Evolutionary conservation across 2,888 invertebrate species (phyloP).

Genomic region (Malachius bipustulatus): DNA sequence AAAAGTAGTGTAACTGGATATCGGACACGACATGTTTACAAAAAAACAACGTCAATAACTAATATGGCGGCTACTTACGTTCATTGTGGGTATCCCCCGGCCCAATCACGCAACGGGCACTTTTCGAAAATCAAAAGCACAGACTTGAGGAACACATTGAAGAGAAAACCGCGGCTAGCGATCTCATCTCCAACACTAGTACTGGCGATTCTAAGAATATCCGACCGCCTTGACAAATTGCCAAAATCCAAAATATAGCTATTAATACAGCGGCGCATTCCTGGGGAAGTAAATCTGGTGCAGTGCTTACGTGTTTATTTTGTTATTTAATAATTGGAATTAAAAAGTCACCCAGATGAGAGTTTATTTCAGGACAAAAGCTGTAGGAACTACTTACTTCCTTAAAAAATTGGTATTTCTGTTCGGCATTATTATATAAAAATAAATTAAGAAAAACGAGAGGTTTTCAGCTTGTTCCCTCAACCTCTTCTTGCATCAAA

Average conservation of each 20-base stretch:
- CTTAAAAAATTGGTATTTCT: too few relatives aligned
- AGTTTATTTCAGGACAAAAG: too few relatives aligned
- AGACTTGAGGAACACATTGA: conserved; percentile 16
- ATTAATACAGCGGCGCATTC: conserved; percentile 13
- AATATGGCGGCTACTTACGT: conserved; percentile 6
- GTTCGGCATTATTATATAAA: too few relatives aligned
- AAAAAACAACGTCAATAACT: neutral
- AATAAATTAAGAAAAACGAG: too few relatives aligned
- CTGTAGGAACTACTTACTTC: too few relatives aligned
- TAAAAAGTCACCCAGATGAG: too few relatives aligned
- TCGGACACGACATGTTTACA: conserved; percentile 1
- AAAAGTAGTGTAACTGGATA: too few relatives aligned
- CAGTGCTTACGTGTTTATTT: too few relatives aligned
- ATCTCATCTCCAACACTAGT: conserved; percentile 18
- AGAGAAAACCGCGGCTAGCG: conserved; percentile 18
- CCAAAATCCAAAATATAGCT: conserved; percentile 22
- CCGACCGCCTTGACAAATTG: conserved; percentile 21
- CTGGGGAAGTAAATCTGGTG: too few relatives aligned
- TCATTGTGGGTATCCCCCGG: conserved; percentile 3
- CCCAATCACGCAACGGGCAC: neutral
- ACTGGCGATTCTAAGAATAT: conserved; percentile 21
- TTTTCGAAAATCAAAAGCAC: neutral
- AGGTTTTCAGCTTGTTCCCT: too few relatives aligned
- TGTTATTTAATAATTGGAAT: too few relatives aligned
- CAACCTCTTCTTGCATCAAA: too few relatives aligned